Evolutionary conservation across 2,888 invertebrate species (phyloP).

Genomic region (Imbricaverruca yamaguchii): DNA sequence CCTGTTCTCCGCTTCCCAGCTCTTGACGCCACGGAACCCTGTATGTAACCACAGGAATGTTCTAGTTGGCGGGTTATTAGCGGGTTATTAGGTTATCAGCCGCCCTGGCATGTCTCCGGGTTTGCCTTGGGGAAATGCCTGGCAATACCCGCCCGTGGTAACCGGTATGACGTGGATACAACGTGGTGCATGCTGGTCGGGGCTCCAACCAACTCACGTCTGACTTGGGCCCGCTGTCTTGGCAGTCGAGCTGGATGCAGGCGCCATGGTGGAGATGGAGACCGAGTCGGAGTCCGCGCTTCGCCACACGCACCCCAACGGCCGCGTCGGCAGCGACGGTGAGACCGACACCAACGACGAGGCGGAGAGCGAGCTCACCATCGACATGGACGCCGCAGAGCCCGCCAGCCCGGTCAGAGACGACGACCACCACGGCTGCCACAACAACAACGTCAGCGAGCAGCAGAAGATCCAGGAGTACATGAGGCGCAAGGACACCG

Average conservation of each 20-base stretch:
- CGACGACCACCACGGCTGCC: background rate
- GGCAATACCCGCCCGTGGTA: too few relatives aligned
- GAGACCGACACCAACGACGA: constrained; percentile 17
- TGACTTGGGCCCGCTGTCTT: background rate
- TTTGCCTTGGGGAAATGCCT: too few relatives aligned
- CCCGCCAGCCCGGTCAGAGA: background rate
- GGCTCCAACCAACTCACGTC: background rate
- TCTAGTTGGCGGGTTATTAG: too few relatives aligned
- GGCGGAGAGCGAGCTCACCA: constrained; percentile 17
- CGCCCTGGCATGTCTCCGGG: too few relatives aligned
- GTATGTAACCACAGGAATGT: too few relatives aligned
- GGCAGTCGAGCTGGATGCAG: constrained; percentile 1
- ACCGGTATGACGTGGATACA: too few relatives aligned
- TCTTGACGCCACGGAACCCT: too few relatives aligned
- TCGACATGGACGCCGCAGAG: constrained; percentile 14
- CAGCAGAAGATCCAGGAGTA: constrained; percentile 45
- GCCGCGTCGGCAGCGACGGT: constrained; percentile 19
- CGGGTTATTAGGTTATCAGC: too few relatives aligned
- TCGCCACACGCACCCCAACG: background rate
- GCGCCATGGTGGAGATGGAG: background rate
- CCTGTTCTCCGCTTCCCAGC: too few relatives aligned
- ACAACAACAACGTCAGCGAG: constrained; percentile 18
- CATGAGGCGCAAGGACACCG: constrained; percentile 48
- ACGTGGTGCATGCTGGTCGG: too few relatives aligned
- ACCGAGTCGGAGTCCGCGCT: background rate